These are phyloP conservation scores for Ips nitidus DNA, from an alignment of 1,140 invertebrate genomes.

Conservation along the genomic window DNA sequence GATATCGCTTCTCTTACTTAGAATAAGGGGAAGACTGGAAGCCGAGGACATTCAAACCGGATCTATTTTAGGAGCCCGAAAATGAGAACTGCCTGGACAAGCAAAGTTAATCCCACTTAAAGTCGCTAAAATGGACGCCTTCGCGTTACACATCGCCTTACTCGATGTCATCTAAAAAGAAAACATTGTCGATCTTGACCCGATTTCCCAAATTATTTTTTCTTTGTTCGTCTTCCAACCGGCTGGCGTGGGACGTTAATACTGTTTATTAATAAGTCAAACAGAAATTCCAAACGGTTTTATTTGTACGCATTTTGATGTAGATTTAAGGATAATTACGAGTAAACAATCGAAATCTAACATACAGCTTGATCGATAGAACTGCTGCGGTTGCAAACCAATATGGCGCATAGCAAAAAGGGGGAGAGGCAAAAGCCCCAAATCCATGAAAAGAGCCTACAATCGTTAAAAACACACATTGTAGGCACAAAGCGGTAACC, in stretches of 20 bases:
- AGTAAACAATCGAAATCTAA: not conserved
- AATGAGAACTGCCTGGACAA: no score
- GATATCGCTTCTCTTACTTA: no score
- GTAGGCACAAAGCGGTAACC: not conserved
- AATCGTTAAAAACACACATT: not conserved
- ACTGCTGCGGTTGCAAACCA: no score
- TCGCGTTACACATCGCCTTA: not conserved
- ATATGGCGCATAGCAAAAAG: not conserved
- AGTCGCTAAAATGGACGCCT: not conserved
- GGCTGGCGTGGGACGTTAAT: not conserved
- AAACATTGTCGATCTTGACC: conserved; percentile 6
- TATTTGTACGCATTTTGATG: not conserved
- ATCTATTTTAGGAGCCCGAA: no score
- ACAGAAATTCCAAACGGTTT: not conserved
- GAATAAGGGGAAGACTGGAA: no score
- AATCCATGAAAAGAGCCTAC: not conserved
- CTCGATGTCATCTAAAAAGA: not conserved
- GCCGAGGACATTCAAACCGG: no score
- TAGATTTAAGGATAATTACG: not conserved
- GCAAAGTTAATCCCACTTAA: not conserved
- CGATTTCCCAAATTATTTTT: conserved; percentile 7
- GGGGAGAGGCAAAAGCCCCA: not conserved
- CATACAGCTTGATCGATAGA: no score
- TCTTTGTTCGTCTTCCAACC: not conserved
- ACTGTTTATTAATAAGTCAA: conserved; percentile 2